phyloP scores from a whole-genome alignment of 2,113 vertebrate species.

The Misgurnus anguillicaudatus region DNA sequence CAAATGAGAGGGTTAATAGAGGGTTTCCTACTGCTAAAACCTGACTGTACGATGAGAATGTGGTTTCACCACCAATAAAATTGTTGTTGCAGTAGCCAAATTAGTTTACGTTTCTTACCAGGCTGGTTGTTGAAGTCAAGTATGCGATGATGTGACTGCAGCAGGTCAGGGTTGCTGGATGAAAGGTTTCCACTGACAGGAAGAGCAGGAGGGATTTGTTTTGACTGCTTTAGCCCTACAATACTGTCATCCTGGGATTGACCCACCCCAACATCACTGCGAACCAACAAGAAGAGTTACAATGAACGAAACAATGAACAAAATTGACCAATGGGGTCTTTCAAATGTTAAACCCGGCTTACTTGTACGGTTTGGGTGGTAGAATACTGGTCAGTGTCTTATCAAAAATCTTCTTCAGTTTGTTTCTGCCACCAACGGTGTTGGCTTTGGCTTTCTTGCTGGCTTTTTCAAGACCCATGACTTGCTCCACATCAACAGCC shows the following conservation, averaged over 20 bases:
- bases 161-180: conserved; percentile 92
- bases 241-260: conserved; percentile 99
- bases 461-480: conserved; percentile 94
- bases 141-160: conserved; percentile 97
- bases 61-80: neutral
- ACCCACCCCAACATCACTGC: conserved; percentile 94
- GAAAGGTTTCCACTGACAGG: conserved; percentile 94
- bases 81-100: neutral
- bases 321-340: neutral
- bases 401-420: conserved; percentile 97
- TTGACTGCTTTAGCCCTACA: conserved; percentile 93
- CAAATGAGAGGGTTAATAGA: neutral
- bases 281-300: conserved; percentile 36
- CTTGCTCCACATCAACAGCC: conserved; percentile 95
- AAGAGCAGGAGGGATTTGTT: conserved; percentile 90
- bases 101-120: conserved; percentile 70
- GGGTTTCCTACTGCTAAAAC: too few species aligned
- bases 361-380: conserved; percentile 99
- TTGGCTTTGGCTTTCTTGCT: conserved; percentile 96
- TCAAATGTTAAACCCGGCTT: conserved; percentile 51
- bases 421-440: conserved; percentile 94
- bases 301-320: neutral
- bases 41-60: neutral
- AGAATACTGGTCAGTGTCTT: conserved; percentile 98
- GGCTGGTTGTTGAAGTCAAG: conserved; percentile 95